Evolutionary conservation across 2,113 vertebrate genomes (phyloP).

Genomic region (Ictalurus furcatus): DNA sequence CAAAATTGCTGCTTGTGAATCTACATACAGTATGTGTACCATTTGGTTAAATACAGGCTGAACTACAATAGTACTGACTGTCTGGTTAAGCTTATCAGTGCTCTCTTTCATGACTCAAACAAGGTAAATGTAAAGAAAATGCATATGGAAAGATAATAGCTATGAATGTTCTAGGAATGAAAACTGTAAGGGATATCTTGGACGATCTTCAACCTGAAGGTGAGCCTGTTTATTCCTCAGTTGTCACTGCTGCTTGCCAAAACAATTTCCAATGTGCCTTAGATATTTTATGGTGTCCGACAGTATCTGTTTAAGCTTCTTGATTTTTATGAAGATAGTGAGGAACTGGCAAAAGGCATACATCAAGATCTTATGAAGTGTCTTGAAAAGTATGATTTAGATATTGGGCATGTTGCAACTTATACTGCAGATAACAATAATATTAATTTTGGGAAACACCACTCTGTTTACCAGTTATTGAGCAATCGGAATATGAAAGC

Average conservation of each 20-base stretch:
- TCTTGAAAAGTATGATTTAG: neutral
- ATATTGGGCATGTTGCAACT: neutral
- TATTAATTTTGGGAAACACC: neutral
- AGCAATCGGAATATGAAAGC: neutral
- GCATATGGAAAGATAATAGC: conserved; percentile 32
- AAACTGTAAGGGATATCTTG: neutral
- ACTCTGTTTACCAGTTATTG: neutral
- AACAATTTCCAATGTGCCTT: neutral
- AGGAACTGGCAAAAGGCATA: neutral
- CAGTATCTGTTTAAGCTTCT: neutral
- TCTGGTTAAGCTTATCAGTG: neutral
- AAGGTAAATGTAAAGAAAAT: conserved; percentile 3
- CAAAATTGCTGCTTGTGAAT: conserved; percentile 15
- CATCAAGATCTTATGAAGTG: neutral
- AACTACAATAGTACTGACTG: conserved; percentile 13
- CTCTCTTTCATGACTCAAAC: conserved; percentile 30
- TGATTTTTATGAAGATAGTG: neutral
- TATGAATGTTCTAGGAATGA: conserved; percentile 10
- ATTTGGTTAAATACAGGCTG: neutral
- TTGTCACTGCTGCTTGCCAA: neutral
- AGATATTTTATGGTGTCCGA: neutral
- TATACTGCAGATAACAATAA: neutral
- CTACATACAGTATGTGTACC: neutral
- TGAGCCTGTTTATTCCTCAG: conserved; percentile 15
- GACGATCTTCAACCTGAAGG: neutral